Evolutionary conservation across 2,113 vertebrate genomes (phyloP).

Genomic region (Crocuta crocuta): DNA sequence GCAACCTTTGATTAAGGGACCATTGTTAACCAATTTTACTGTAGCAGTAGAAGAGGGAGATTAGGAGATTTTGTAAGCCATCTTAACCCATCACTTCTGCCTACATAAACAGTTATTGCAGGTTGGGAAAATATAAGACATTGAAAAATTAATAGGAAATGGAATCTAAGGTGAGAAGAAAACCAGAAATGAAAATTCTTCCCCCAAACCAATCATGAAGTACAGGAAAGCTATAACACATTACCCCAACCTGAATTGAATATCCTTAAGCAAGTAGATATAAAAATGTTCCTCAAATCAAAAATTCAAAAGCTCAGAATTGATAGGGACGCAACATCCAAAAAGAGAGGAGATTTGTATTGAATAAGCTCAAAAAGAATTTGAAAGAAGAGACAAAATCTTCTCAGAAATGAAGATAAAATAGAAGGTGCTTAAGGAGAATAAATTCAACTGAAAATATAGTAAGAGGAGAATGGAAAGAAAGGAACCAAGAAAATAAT

Average conservation of each 20-base stretch:
- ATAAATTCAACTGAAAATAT: background rate
- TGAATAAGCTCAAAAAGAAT: conserved; percentile 10
- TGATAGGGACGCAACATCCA: background rate
- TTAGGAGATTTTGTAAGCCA: background rate
- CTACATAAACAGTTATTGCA: background rate
- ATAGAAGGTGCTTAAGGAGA: background rate
- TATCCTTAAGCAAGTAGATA: background rate
- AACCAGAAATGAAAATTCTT: background rate
- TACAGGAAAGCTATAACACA: background rate
- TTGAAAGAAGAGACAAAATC: background rate
- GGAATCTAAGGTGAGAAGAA: background rate
- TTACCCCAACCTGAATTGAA: background rate
- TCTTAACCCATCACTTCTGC: background rate
- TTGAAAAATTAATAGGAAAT: background rate
- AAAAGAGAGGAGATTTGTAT: background rate
- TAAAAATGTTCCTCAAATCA: background rate
- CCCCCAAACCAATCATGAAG: background rate
- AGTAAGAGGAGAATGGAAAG: background rate
- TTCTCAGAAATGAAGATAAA: conserved; percentile 8
- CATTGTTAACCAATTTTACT: background rate
- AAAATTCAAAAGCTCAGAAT: background rate
- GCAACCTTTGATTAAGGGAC: background rate
- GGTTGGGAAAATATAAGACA: conserved; percentile 1
- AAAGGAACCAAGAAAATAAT: background rate
- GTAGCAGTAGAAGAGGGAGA: background rate